Evolutionary conservation across 2,888 invertebrate genomes (phyloP), one percentile per base, ranked within the genome.

Genomic region (Cheilosia vulpina): DNA sequence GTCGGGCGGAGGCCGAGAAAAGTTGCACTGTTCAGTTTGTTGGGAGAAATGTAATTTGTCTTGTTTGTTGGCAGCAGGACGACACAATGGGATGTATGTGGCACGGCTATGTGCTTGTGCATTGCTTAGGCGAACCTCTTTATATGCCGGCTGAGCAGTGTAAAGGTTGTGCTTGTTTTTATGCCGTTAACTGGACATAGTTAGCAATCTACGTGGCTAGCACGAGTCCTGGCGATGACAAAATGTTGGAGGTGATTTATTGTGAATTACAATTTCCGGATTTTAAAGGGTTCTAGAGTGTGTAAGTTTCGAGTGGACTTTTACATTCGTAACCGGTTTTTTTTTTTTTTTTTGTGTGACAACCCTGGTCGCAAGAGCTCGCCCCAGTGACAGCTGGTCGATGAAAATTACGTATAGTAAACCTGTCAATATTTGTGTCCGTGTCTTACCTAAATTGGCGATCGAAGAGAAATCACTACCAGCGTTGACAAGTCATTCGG

Each of bases 11-110:
- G 58, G 75, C 41, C 43, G 52, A 65, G 31, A 53, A 41, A 63
- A 73, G 68, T 79, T 79, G 52, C 43, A 34, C 47, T 52, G 83
- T 68, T 68, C 66, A 75, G 73, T 79, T 79, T 58, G 69, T 58
- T 79, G n/a, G 69, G 57, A 75, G 58, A 75, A 84, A 84, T 84
- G 83, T 73, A 84, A 84, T 84, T 84, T 84, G 83, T 84, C 83
- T 84, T 84, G 65, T 79, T 84, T 79, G 83, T 83, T 79, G 83
- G 73, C 83, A 84, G 73, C 62, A 15, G 52, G 38, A 19, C 43
- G 24, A 27, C 24, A 19, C 9, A 17, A 41, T 17, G 31, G 45
- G 41, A 15, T 21, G 21, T 52, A 15, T 6, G 17, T 17, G 45
- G 13, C 50, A 27, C 58, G 60, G 13, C 41, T 55, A n/a, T 57